These are phyloP conservation scores for Squalus acanthias DNA, from an alignment of 2,797 vertebrate species.

Conservation along the genomic window DNA sequence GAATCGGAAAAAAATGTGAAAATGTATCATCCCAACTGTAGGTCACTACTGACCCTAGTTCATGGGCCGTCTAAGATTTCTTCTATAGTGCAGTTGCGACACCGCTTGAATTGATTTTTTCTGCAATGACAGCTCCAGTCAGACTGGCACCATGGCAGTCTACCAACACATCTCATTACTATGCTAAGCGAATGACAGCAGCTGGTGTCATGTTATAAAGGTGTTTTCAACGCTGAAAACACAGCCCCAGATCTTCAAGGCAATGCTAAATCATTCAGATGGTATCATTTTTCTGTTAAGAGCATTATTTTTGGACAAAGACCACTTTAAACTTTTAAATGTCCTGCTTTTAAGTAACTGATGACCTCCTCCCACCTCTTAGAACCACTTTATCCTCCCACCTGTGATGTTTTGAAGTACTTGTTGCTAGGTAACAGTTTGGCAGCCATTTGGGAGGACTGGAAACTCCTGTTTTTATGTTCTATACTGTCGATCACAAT, in stretches of 20 bases:
- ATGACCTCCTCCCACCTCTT: conserved; percentile 48
- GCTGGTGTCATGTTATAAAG: conserved; percentile 79
- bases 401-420: conserved; percentile 60
- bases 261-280: conserved; percentile 64
- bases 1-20: conserved; percentile 48
- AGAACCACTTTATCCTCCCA: conserved; percentile 53
- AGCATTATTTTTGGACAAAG: conserved; percentile 74
- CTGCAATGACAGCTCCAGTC: conserved; percentile 88
- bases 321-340: conserved; percentile 62
- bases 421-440: conserved; percentile 67
- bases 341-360: conserved; percentile 51
- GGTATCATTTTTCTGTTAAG: conserved; percentile 75
- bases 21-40: conserved; percentile 49
- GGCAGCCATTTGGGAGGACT: conserved; percentile 64
- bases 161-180: conserved; percentile 65
- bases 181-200: conserved; percentile 69
- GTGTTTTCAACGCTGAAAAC: conserved; percentile 67
- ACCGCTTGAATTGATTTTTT: conserved; percentile 83
- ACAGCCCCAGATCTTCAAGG: conserved; percentile 65
- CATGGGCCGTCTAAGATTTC: conserved; percentile 66
- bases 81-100: conserved; percentile 58
- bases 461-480: conserved; percentile 49
- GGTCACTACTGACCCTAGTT: conserved; percentile 59
- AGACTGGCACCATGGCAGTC: conserved; percentile 79
- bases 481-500: conserved; percentile 48